Percentiles rank a stretch among this genome's conserved stretches.
phyloP scores from a whole-genome alignment of 2,888 invertebrate species.

The Syrphus vitripennis region DNA sequence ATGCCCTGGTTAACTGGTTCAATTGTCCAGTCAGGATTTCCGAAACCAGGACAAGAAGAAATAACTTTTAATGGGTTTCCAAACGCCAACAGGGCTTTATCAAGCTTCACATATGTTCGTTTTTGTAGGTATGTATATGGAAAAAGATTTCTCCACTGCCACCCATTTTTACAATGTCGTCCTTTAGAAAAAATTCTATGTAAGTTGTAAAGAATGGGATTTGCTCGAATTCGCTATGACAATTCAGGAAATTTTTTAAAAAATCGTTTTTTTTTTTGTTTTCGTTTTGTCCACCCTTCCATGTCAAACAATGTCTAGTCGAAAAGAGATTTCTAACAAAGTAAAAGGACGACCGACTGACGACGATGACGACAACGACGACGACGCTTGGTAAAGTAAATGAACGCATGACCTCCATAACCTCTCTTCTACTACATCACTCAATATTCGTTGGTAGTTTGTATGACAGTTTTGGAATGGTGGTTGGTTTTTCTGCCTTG shows the following conservation, averaged over 20 bases:
- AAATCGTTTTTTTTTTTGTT: neutral
- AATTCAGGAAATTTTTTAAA: constrained; percentile 41
- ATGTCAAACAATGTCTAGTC: constrained; percentile 63
- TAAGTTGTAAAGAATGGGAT: constrained; percentile 37
- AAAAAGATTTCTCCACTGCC: neutral
- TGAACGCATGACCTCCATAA: neutral
- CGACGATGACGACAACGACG: no score
- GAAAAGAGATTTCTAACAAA: constrained; percentile 29
- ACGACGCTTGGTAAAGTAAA: constrained; percentile 1
- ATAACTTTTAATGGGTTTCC: constrained; percentile 69
- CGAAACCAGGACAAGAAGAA: constrained; percentile 52
- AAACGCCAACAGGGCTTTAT: constrained; percentile 49
- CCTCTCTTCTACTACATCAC: no score
- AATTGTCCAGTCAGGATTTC: constrained; percentile 65
- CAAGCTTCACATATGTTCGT: neutral
- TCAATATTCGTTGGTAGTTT: neutral
- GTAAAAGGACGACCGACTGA: no score
- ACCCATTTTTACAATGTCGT: constrained; percentile 1
- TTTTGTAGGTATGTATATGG: neutral
- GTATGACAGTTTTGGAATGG: neutral
- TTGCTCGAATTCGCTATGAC: constrained; percentile 44
- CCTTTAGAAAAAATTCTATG: neutral
- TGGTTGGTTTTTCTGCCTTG: neutral
- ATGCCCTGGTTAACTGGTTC: constrained; percentile 70
- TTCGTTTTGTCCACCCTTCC: neutral